A percentile compares a stretch with the other conserved stretches of the same genome.
phyloP scores from a whole-genome alignment of 2,113 vertebrate genomes.

The Illadopsis cleaveri region DNA sequence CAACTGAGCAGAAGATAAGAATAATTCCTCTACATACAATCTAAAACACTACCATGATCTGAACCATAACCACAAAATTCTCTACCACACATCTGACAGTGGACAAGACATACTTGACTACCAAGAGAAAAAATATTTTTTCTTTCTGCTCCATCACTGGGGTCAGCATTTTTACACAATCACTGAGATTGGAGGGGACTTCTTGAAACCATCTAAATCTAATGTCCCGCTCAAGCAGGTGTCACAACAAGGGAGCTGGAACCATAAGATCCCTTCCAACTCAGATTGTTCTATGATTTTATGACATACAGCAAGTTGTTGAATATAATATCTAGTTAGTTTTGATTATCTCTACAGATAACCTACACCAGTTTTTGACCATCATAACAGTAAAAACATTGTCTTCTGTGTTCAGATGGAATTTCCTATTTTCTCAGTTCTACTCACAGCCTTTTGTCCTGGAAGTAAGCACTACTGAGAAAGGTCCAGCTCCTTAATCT shows the following conservation, averaged over 20 bases:
- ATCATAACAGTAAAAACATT: neutral
- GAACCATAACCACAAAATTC: neutral
- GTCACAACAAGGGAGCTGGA: neutral
- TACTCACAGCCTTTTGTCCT: neutral
- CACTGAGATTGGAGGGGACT: neutral
- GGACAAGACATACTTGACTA: neutral
- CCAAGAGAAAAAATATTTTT: neutral
- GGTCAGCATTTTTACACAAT: neutral
- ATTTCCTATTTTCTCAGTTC: neutral
- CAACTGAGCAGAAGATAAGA: neutral
- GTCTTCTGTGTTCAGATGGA: neutral
- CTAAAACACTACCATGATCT: neutral
- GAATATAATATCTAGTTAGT: neutral
- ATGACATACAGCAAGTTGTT: neutral
- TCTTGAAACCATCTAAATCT: neutral
- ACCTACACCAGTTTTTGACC: neutral
- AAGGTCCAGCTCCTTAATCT: neutral
- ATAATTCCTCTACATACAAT: neutral
- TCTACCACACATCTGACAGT: neutral
- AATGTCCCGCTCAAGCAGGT: neutral
- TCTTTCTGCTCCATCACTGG: neutral
- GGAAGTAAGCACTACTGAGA: neutral
- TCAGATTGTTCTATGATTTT: neutral
- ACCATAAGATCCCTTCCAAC: neutral
- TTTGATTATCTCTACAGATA: neutral